Percentiles rank a stretch among this genome's conserved stretches.
Conservation (phyloP, 2,113 vertebrate species). For the Macquaria australasica region DNA sequence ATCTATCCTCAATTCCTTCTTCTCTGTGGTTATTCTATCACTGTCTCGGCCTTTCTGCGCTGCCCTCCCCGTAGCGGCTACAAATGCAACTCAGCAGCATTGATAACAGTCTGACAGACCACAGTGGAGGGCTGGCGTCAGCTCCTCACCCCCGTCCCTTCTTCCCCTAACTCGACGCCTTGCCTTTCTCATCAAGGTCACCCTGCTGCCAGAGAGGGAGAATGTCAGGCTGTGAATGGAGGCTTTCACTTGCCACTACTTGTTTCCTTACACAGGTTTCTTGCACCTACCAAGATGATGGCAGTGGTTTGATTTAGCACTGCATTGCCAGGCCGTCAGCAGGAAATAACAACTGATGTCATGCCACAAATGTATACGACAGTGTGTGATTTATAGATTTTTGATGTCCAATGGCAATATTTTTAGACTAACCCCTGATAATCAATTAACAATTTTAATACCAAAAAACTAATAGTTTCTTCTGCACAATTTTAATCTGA, state of each 20-base stretch:
- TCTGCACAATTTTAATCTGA: not conserved
- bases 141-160: constrained; percentile 53
- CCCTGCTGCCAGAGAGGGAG: constrained; percentile 48
- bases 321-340: not conserved
- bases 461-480: not conserved
- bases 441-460: not conserved
- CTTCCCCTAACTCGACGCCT: constrained; percentile 58
- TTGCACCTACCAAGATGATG: constrained; percentile 19
- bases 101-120: constrained; percentile 81
- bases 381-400: not conserved
- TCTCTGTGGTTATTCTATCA: constrained; percentile 69
- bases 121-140: constrained; percentile 66
- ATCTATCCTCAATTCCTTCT: constrained; percentile 54
- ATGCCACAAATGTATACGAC: not conserved
- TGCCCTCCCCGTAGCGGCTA: constrained; percentile 15
- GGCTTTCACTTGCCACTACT: constrained; percentile 57
- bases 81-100: constrained; percentile 71
- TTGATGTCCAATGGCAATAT: not conserved
- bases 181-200: constrained; percentile 76
- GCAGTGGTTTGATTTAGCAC: constrained; percentile 29
- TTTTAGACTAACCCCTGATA: not conserved
- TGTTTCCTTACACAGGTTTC: constrained; percentile 43
- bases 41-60: constrained; percentile 40
- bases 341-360: constrained; percentile 13
- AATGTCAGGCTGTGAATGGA: constrained; percentile 56